A percentile compares a stretch with the other conserved stretches of the same genome.
These are phyloP conservation scores for Drosophila paucipuncta DNA, from an alignment of 2,888 invertebrate genomes.

Conservation along the genomic window DNA sequence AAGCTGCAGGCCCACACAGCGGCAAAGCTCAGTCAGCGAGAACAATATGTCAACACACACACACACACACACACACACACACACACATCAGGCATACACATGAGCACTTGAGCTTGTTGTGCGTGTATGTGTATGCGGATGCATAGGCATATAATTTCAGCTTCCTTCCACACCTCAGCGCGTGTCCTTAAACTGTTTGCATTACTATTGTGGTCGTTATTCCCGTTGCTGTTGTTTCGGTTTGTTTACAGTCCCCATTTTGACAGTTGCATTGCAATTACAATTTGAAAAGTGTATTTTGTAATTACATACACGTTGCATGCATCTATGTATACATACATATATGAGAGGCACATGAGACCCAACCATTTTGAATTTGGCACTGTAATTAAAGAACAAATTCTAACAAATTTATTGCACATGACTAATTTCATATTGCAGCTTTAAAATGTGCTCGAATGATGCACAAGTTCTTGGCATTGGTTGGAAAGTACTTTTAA, in stretches of 20 bases:
- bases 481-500: not conserved
- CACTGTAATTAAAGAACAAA: slow-evolving; percentile 12
- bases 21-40: slow-evolving; percentile 37
- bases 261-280: slow-evolving; percentile 76
- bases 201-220: slow-evolving; percentile 62
- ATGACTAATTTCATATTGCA: not conserved
- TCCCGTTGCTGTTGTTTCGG: slow-evolving; percentile 29
- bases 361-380: slow-evolving; percentile 33
- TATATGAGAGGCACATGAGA: slow-evolving; percentile 27
- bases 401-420: slow-evolving; percentile 10
- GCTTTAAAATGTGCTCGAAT: not conserved
- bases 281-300: slow-evolving; percentile 76
- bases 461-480: not conserved
- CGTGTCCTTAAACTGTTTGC: slow-evolving; percentile 75
- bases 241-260: slow-evolving; percentile 61
- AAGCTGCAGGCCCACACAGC: slow-evolving; percentile 9
- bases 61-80: slow-evolving; percentile 18
- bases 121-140: slow-evolving; percentile 22
- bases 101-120: slow-evolving; percentile 35
- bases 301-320: slow-evolving; percentile 57
- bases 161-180: slow-evolving; percentile 65
- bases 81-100: slow-evolving; percentile 27
- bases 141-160: slow-evolving; percentile 80
- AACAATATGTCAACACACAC: slow-evolving; percentile 77
- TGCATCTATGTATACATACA: not conserved